These are phyloP conservation scores for Agapornis roseicollis DNA, from an alignment of 2,113 vertebrate species.

Conservation along the genomic window DNA sequence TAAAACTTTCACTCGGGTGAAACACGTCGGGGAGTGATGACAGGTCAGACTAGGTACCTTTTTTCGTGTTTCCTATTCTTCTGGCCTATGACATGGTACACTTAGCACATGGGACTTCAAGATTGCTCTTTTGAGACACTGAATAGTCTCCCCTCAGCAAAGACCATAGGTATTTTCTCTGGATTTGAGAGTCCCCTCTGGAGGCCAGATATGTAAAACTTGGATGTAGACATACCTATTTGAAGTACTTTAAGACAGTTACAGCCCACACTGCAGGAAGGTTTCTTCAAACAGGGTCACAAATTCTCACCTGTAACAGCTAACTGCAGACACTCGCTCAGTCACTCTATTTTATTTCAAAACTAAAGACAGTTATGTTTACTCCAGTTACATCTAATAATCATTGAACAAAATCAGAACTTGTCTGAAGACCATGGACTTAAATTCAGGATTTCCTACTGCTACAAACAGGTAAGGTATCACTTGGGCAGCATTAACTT, in stretches of 20 bases:
- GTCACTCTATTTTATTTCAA: neutral
- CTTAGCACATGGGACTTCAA: neutral
- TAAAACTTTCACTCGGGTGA: neutral
- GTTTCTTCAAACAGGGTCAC: neutral
- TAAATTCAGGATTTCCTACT: neutral
- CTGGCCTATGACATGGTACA: neutral
- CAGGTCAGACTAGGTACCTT: neutral
- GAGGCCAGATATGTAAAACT: neutral
- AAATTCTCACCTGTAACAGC: neutral
- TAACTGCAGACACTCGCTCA: neutral
- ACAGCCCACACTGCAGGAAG: neutral
- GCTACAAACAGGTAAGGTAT: neutral
- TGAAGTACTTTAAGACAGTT: neutral
- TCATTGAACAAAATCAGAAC: neutral
- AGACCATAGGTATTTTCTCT: neutral
- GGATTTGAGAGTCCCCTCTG: neutral
- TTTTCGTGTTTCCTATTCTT: neutral
- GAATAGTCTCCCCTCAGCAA: neutral
- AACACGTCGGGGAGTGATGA: neutral
- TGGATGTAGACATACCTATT: neutral
- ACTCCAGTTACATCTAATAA: neutral
- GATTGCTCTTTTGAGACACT: neutral
- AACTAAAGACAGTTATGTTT: neutral
- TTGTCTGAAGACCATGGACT: neutral
- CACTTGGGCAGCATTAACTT: neutral